A percentile compares a stretch with the other conserved stretches of the same genome.
phyloP scores from a whole-genome alignment of 2,797 vertebrate genomes.

The Parambassis ranga region DNA sequence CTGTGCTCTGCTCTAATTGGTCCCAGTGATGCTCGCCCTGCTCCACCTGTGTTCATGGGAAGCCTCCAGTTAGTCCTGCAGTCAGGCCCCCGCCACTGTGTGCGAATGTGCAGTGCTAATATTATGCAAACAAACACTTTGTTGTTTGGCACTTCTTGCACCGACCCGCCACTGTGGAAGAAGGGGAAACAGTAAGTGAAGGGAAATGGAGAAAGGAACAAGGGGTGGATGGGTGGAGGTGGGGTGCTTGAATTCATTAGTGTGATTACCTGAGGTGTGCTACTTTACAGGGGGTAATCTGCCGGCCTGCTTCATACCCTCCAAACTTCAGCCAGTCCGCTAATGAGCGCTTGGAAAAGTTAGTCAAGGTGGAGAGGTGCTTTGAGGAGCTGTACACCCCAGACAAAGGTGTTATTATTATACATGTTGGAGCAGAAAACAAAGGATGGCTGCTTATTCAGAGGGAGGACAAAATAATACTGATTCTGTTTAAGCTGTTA shows the following conservation, averaged over 20 bases:
- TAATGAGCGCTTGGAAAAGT: conserved; percentile 77
- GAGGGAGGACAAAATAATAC: conserved; percentile 21
- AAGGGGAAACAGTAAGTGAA: conserved; percentile 49
- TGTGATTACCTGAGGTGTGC: conserved; percentile 79
- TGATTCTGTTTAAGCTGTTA: not conserved
- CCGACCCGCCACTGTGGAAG: conserved; percentile 64
- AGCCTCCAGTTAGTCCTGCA: conserved; percentile 74
- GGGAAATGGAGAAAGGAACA: conserved; percentile 38
- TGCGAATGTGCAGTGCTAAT: conserved; percentile 63
- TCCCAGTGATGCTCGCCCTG: conserved; percentile 79
- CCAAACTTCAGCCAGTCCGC: conserved; percentile 69
- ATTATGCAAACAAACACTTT: conserved; percentile 80
- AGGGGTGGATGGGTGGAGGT: conserved; percentile 19
- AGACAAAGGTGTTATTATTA: conserved; percentile 57
- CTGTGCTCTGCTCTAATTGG: conserved; percentile 81
- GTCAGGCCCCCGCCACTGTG: conserved; percentile 66
- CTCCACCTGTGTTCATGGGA: conserved; percentile 79
- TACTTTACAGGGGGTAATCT: conserved; percentile 77
- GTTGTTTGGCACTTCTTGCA: conserved; percentile 71
- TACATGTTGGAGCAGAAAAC: conserved; percentile 57
- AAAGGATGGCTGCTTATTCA: conserved; percentile 42
- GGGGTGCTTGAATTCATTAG: conserved; percentile 73
- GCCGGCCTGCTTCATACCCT: conserved; percentile 62
- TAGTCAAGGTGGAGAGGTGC: conserved; percentile 76
- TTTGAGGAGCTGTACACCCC: conserved; percentile 61